Conservation (phyloP, 2,113 vertebrate genomes). For the Dipodomys stephensi region DNA sequence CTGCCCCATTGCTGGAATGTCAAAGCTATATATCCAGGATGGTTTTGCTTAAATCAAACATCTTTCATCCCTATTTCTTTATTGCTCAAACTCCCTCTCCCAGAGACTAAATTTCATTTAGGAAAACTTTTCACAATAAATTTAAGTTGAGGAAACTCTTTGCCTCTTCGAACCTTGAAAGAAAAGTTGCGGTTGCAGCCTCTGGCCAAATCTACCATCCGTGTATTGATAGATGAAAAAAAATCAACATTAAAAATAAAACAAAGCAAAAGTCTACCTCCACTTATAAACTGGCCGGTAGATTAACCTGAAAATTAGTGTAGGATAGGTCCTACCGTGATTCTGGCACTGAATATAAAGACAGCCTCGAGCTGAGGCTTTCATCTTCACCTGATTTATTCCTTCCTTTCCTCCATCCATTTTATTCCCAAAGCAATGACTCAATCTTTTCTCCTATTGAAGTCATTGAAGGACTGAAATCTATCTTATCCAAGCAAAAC, state of each 20-base stretch:
- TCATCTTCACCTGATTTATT: conserved; percentile 65
- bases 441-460: conserved; percentile 59
- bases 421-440: conserved; percentile 59
- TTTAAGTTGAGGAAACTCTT: conserved; percentile 43
- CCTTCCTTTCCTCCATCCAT: conserved; percentile 46
- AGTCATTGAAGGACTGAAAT: conserved; percentile 63
- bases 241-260: conserved; percentile 54
- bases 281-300: conserved; percentile 38
- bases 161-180: conserved; percentile 57
- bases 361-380: conserved; percentile 62
- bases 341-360: conserved; percentile 32
- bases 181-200: conserved; percentile 30
- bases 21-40: neutral
- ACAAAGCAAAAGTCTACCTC: conserved; percentile 32
- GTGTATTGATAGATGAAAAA: conserved; percentile 48
- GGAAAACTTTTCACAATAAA: conserved; percentile 49
- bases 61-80: neutral
- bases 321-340: conserved; percentile 3
- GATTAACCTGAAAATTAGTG: conserved; percentile 52
- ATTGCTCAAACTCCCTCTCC: neutral
- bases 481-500: conserved; percentile 50
- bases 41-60: neutral
- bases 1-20: conserved; percentile 3
- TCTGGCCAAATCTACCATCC: conserved; percentile 59
- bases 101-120: conserved; percentile 53